Conservation (phyloP, 2,797 vertebrate species). For the Buceros bicornis region DNA sequence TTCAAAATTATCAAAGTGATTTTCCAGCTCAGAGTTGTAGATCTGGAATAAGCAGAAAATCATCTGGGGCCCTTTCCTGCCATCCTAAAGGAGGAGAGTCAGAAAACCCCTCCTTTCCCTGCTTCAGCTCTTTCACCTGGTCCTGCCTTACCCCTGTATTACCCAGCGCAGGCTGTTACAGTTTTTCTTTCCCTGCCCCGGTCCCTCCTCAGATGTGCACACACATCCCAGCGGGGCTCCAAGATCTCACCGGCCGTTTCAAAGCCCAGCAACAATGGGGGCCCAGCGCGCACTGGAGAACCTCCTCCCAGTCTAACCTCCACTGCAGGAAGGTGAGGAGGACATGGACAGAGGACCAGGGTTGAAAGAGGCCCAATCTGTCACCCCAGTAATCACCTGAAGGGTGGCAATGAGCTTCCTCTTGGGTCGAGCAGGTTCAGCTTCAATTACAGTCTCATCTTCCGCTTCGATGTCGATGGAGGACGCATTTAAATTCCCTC, state of each 20-base stretch:
- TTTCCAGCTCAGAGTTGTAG: conserved; percentile 88
- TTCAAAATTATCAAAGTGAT: conserved; percentile 91
- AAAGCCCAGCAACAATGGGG: neutral
- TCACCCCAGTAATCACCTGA: conserved; percentile 77
- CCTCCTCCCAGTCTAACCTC: neutral
- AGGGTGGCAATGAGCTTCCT: conserved; percentile 87
- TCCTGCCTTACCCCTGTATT: neutral
- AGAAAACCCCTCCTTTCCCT: neutral
- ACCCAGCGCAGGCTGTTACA: neutral
- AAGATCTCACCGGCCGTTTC: neutral
- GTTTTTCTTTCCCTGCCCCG: neutral
- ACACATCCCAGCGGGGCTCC: neutral
- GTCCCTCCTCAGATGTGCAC: neutral
- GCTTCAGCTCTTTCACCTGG: neutral
- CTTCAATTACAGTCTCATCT: conserved; percentile 79
- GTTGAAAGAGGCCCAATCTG: neutral
- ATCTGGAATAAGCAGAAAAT: conserved; percentile 80
- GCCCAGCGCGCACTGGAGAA: neutral
- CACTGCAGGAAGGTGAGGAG: neutral
- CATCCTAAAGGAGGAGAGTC: neutral
- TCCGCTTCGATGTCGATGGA: conserved; percentile 81
- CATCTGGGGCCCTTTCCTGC: neutral
- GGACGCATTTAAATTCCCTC: conserved; percentile 79
- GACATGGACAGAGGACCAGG: neutral
- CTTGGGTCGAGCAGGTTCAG: conserved; percentile 80